Evolutionary conservation across 2,113 vertebrate species (phyloP).

Genomic region (Anthoscopus minutus): DNA sequence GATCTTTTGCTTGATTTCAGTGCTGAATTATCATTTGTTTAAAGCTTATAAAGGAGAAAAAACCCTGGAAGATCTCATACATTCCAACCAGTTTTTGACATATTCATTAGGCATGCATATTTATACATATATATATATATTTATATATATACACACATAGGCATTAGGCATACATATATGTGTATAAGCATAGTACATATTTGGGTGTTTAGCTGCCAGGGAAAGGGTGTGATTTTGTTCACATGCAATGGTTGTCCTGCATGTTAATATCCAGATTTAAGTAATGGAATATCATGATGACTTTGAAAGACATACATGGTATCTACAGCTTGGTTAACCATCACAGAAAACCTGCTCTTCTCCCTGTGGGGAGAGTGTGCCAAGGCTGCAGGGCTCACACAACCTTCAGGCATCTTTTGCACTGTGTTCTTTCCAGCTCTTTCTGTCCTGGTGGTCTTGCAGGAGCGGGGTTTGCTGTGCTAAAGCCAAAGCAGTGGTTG

Average conservation of each 20-base stretch:
- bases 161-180: neutral
- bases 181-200: neutral
- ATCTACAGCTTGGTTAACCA: neutral
- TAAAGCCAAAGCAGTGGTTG: neutral
- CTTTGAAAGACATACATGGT: neutral
- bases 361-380: neutral
- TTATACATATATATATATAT: no score
- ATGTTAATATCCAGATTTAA: neutral
- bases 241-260: neutral
- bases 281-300: neutral
- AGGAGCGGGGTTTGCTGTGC: neutral
- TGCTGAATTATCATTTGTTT: neutral
- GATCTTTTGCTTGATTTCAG: neutral
- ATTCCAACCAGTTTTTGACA: neutral
- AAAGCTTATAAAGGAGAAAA: neutral
- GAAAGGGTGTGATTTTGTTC: neutral
- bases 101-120: neutral
- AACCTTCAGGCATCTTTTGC: neutral
- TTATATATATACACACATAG: no score
- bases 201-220: neutral
- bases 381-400: neutral
- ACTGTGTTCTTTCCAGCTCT: neutral
- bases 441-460: neutral
- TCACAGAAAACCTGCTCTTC: neutral
- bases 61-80: neutral